Base-by-base conservation (phyloP, 2,113 vertebrate genomes). In the Mohoua ochrocephala region DNA sequence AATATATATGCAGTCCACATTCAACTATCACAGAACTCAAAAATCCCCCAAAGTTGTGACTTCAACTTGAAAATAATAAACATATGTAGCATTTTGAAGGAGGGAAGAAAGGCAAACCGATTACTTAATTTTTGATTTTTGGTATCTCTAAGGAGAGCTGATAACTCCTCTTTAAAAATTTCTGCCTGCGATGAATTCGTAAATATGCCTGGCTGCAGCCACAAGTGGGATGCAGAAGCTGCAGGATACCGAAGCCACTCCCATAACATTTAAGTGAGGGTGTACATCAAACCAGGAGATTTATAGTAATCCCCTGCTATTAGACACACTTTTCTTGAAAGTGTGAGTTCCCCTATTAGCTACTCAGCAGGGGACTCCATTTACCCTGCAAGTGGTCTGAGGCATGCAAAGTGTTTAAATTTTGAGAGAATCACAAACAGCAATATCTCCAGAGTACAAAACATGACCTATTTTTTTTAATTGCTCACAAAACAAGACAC, bases 341-440 rank as follows among this genome's bases (percentile, higher is more conserved):
- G 91, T 67, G 83, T 63, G 56, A 71, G 73, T 85, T 94, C 75
- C 70, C 84, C 81, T 71, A 71, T 80, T 68, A 94, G 89, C 91
- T 69, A 83, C 87, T 76, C 93, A 64, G 81, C 61, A 35, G 81
- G 89, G 31, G 53, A 69, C 57, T 73, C 53, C 37, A 44, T 87
- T 95, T 94, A 79, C 57, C 42, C 91, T 68, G n/a, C 41, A 16
- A 93, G 81, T 19, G n/a, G 77, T 64, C 65, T 52, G 37, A 89
- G 22, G 69, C 87, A 79, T 87, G 81, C 70, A 85, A 93, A 87
- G 93, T 47, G 42, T 82, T 96, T 78, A 91, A 42, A 89, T 87
- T 76, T 94, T 28, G 61, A 87, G 74, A 93, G 81, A 83, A 57
- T 26, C 70, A 83, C 81, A 73, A 88, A 60, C 67, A 82, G 42